Percentiles rank a stretch among this genome's conserved stretches.
Conservation (phyloP, 2,888 invertebrate genomes). For the Dolichomitus sp. region DNA sequence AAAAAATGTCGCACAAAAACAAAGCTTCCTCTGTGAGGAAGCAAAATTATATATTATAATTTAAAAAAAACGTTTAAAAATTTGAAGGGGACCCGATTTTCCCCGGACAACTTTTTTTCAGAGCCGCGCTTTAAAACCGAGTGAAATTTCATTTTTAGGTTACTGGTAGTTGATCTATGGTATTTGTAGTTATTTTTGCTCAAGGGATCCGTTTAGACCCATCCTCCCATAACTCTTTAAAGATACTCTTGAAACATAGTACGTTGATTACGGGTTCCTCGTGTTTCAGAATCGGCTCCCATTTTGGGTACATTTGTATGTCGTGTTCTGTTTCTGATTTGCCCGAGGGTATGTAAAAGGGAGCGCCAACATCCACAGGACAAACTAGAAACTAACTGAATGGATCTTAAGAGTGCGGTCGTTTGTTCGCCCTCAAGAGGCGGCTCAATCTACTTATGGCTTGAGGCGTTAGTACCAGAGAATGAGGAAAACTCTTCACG, state of each 20-base stretch:
- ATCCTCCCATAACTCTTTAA: too few relatives aligned
- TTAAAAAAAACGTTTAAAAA: too few relatives aligned
- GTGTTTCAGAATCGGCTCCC: background rate
- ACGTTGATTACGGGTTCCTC: background rate
- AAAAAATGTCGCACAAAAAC: too few relatives aligned
- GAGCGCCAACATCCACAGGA: background rate
- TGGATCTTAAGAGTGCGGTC: conserved; percentile 16
- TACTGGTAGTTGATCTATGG: too few relatives aligned
- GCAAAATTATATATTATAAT: too few relatives aligned
- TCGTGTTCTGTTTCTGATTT: conserved; percentile 17
- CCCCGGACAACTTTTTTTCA: too few relatives aligned
- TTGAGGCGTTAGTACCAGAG: conserved; percentile 21
- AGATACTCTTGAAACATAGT: background rate
- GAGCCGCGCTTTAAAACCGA: too few relatives aligned
- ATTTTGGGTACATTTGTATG: background rate
- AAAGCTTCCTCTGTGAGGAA: too few relatives aligned
- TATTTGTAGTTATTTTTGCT: too few relatives aligned
- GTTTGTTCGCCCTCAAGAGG: conserved; percentile 24
- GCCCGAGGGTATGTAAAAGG: background rate
- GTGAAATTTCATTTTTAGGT: too few relatives aligned
- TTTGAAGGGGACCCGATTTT: too few relatives aligned
- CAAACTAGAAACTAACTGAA: conserved; percentile 22
- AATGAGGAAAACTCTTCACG: conserved; percentile 6
- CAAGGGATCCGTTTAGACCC: too few relatives aligned
- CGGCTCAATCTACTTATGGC: conserved; percentile 30